A percentile compares a stretch with the other conserved stretches of the same genome.
Evolutionary conservation across 1,140 invertebrate genomes (phyloP).

Genomic region (Platyura marginata): DNA sequence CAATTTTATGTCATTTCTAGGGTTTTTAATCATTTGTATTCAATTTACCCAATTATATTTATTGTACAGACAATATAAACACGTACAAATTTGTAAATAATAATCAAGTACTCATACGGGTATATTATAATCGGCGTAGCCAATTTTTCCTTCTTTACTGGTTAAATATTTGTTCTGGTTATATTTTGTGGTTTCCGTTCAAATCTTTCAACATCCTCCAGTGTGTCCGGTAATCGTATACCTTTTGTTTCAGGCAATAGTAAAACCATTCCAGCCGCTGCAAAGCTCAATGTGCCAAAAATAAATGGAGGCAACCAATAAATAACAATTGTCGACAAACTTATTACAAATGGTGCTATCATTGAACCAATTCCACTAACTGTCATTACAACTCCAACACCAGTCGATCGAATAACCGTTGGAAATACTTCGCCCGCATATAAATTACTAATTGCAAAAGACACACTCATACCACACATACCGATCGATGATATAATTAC

Average conservation of each 20-base stretch:
- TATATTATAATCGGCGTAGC: no score
- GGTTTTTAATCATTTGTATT: no score
- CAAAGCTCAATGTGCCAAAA: conserved; percentile 41
- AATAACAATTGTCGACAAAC: conserved; percentile 18
- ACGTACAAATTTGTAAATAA: no score
- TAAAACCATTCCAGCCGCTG: conserved; percentile 39
- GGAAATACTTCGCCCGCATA: conserved; percentile 38
- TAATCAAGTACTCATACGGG: no score
- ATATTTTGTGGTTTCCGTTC: no score
- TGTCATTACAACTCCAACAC: conserved; percentile 31
- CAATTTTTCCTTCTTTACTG: no score
- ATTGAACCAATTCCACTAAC: conserved; percentile 35
- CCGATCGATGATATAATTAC: conserved; percentile 12
- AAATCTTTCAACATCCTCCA: conserved; percentile 58
- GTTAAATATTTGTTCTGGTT: no score
- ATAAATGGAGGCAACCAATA: conserved; percentile 41
- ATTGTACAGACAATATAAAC: no score
- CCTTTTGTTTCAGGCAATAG: conserved; percentile 58
- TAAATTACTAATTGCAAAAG: conserved; percentile 35
- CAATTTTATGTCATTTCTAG: no score
- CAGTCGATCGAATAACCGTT: conserved; percentile 34
- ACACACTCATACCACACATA: conserved; percentile 26
- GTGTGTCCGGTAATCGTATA: conserved; percentile 49
- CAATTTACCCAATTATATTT: no score
- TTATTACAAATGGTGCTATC: conserved; percentile 31